phyloP scores from a whole-genome alignment of 35 echinoderm and acorn worm genomes.

The Lytechinus variegatus region DNA sequence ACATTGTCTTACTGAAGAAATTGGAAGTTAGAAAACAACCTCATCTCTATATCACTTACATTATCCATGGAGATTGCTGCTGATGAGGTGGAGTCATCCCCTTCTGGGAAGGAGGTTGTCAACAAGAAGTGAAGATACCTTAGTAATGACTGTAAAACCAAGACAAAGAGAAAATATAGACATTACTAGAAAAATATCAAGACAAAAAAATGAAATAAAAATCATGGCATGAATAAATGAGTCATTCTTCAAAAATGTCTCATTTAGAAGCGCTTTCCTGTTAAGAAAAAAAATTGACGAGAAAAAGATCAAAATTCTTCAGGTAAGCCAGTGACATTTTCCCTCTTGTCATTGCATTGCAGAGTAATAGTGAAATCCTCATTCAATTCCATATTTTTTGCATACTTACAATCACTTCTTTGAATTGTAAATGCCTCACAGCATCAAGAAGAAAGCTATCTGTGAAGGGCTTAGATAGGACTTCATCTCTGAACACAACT shows the following conservation, averaged over 20 bases:
- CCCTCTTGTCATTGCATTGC: too few relatives aligned
- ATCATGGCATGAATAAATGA: not conserved
- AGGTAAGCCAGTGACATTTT: too few relatives aligned
- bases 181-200: not conserved
- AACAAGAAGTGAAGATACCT: slow-evolving; percentile 19
- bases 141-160: not conserved
- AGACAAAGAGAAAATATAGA: not conserved
- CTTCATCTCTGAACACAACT: slow-evolving; percentile 7
- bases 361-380: too few relatives aligned
- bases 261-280: too few relatives aligned
- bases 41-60: not conserved
- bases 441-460: slow-evolving; percentile 38
- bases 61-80: not conserved
- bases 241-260: too few relatives aligned
- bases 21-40: not conserved
- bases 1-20: not conserved
- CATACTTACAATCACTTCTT: slow-evolving; percentile 32
- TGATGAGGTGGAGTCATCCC: not conserved
- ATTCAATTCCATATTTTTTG: too few relatives aligned
- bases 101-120: slow-evolving; percentile 7
- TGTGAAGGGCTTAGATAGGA: slow-evolving; percentile 34
- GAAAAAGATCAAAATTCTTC: too few relatives aligned
- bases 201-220: not conserved
- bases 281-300: too few relatives aligned
- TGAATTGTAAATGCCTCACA: slow-evolving; percentile 26